phyloP scores from a whole-genome alignment of 2,888 invertebrate genomes.

The Charanyca ferruginea region DNA sequence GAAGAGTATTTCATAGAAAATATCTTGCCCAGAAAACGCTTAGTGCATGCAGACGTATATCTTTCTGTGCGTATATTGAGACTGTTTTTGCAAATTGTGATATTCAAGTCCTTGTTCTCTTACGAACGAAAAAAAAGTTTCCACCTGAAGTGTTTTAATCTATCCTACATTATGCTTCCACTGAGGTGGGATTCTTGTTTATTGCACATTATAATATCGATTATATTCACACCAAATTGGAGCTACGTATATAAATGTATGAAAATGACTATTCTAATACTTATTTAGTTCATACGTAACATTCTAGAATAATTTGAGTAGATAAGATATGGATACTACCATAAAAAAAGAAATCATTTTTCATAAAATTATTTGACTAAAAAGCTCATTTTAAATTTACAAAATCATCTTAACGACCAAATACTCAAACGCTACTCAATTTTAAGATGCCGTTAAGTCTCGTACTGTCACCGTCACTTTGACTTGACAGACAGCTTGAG shows the following conservation, averaged over 20 bases:
- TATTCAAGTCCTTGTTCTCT: not conserved
- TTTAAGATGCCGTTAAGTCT: too few relatives aligned
- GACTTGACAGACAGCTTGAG: too few relatives aligned
- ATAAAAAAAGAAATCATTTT: not conserved
- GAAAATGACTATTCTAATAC: slow-evolving; percentile 24
- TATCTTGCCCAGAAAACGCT: too few relatives aligned
- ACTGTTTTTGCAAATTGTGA: not conserved
- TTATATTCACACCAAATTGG: not conserved
- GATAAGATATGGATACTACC: not conserved
- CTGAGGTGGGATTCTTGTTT: slow-evolving; percentile 32
- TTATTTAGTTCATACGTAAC: slow-evolving; percentile 1
- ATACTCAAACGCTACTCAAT: too few relatives aligned
- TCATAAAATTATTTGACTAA: slow-evolving; percentile 5
- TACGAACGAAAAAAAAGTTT: not conserved
- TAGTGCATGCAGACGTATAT: too few relatives aligned
- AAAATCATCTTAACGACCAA: not conserved
- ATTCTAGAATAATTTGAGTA: slow-evolving; percentile 9
- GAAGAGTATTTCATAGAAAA: too few relatives aligned
- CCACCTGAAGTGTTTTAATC: not conserved
- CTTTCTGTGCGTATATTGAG: not conserved
- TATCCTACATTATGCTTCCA: slow-evolving; percentile 40
- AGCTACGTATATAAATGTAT: slow-evolving; percentile 16
- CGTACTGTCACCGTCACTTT: too few relatives aligned
- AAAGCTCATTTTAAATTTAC: slow-evolving; percentile 1
- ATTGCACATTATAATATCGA: slow-evolving; percentile 29